Evolutionary conservation across 2,888 invertebrate genomes (phyloP), one percentile per base, ranked within the genome.

Genomic region (Patella pellucida): DNA sequence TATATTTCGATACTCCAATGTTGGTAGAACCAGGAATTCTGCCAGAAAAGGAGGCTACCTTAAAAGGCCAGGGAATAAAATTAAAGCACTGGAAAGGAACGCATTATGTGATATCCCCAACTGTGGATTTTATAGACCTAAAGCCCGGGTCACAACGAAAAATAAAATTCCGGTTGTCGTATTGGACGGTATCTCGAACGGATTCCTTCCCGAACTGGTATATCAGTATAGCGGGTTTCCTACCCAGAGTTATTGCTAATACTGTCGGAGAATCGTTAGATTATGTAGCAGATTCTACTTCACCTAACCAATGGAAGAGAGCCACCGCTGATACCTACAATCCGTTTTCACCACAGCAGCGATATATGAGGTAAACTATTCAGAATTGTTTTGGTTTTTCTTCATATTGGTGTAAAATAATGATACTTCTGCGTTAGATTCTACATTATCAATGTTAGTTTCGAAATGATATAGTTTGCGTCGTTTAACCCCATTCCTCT

Each of bases 191-290:
- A 0, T 71, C 85, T 0, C 76, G 83, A 50, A 84, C 86, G 0
- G 86, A 87, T 56, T 72, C 80, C 7, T 82, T 85, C 82, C 86
- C 85, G 1, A 82, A 85, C 62, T 87, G 86, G 86, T 83, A 79
- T 69, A 67, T 81, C 2, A 68, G 52, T 3, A 67, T 70, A 3
- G 68, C 52, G 4, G 79, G 72, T 3, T 72, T 79, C 1, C 23
- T 74, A 4, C 78, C 84, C 0, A 56, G 71, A n/a, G 71, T 79
- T 3, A 69, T 85, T 3, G 50, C 68, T 4, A 81, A 77, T 54
- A 85, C 85, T 0, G 69, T 52, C 1, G 82, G 79, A 0, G 81
- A 81, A 54, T 67, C 72, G n/a, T 74, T 81, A n/a, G 56, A 68
- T 3, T 85, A 81, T 70, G 85, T 81, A 11, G 72, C 75, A 3